Conservation (phyloP, 2,797 vertebrate species). For the Prionace glauca region DNA sequence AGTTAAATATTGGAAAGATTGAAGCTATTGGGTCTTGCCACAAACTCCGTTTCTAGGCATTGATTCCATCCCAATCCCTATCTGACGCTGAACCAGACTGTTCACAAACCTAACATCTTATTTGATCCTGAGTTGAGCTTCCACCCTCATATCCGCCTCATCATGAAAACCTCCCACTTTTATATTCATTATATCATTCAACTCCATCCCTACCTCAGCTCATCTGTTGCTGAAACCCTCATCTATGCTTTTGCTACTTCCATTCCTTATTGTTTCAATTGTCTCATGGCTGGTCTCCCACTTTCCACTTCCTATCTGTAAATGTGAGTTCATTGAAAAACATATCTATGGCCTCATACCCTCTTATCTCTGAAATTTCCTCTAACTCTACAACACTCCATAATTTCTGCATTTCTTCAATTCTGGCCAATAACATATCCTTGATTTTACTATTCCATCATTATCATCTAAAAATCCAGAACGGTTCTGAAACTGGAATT, state of each 20-base stretch:
- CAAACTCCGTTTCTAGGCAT: background rate
- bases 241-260: background rate
- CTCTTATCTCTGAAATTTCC: background rate
- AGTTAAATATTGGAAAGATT: background rate
- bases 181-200: background rate
- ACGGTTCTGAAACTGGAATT: too few relatives aligned
- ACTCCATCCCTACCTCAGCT: background rate
- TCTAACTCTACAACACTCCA: background rate
- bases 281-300: background rate
- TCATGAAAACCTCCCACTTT: background rate
- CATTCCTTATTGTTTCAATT: background rate
- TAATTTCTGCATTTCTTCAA: too few relatives aligned
- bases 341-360: background rate
- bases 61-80: background rate
- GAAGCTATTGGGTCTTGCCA: background rate
- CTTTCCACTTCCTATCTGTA: background rate
- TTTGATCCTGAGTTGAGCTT: too few relatives aligned
- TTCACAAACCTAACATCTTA: background rate
- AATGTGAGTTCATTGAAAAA: background rate
- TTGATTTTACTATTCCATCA: too few relatives aligned
- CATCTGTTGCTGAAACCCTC: background rate
- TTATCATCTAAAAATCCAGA: too few relatives aligned
- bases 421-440: too few relatives aligned
- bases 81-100: background rate
- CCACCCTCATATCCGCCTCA: too few relatives aligned